These are phyloP conservation scores for Sebastes oblongus DNA, from an alignment of 2,797 vertebrate species.

Conservation along the genomic window DNA sequence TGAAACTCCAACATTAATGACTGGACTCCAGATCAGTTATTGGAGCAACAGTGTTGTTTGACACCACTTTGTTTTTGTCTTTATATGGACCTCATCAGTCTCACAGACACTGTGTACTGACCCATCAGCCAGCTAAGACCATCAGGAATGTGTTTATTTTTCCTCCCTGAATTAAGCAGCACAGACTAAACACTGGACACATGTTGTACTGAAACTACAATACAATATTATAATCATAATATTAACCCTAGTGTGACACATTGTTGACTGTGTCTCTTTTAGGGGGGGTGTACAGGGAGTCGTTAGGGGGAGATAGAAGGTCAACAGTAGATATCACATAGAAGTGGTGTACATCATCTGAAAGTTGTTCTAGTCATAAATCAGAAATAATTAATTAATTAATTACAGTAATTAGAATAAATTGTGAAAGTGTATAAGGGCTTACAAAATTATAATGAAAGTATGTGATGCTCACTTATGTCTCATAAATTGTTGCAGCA, in stretches of 20 bases:
- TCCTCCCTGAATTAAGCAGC: constrained; percentile 25
- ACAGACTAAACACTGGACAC: constrained; percentile 27
- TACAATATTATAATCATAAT: background rate
- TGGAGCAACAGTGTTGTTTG: background rate
- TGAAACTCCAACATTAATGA: background rate
- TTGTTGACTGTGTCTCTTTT: background rate
- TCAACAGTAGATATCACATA: too few species aligned
- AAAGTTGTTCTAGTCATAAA: too few species aligned
- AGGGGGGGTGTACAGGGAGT: too few species aligned
- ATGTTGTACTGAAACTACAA: constrained; percentile 3
- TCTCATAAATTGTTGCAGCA: too few species aligned
- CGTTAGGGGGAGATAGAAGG: too few species aligned
- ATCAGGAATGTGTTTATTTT: constrained; percentile 50
- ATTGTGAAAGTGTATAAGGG: too few species aligned
- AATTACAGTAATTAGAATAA: too few species aligned
- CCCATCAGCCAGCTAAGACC: constrained; percentile 23
- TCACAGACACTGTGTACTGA: background rate
- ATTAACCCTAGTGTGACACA: constrained; percentile 2
- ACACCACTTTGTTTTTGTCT: constrained; percentile 22
- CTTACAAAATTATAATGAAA: too few species aligned
- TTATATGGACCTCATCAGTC: constrained; percentile 27
- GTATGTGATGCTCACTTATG: too few species aligned
- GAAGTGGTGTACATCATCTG: too few species aligned
- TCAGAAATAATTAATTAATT: too few species aligned
- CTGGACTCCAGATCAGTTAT: background rate